Evolutionary conservation across 2,797 vertebrate genomes (phyloP).

Genomic region (Pagetopsis macropterus): DNA sequence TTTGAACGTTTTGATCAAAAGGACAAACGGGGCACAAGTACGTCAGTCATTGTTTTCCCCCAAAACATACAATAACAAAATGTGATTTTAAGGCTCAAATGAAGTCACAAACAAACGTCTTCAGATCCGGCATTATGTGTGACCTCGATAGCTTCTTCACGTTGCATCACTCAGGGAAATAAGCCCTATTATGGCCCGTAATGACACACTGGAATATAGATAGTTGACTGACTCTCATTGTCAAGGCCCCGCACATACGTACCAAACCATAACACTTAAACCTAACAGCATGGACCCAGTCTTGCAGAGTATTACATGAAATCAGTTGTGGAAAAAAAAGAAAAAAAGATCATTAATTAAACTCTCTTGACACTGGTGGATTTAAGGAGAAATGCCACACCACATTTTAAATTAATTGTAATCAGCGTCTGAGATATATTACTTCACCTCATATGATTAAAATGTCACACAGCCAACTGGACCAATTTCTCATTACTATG

Average conservation of each 20-base stretch:
- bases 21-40: slow-evolving; percentile 19
- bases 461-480: slow-evolving; percentile 23
- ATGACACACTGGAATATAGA: slow-evolving; percentile 9
- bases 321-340: slow-evolving; percentile 20
- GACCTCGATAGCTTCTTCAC: slow-evolving; percentile 20
- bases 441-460: slow-evolving; percentile 20
- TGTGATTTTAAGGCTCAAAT: neutral
- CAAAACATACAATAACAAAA: neutral
- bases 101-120: slow-evolving; percentile 3
- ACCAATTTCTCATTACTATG: slow-evolving; percentile 16
- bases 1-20: slow-evolving; percentile 22
- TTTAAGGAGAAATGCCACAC: slow-evolving; percentile 17
- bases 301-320: slow-evolving; percentile 7
- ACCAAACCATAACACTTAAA: slow-evolving; percentile 1
- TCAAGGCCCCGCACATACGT: slow-evolving; percentile 1
- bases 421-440: slow-evolving; percentile 32
- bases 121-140: slow-evolving; percentile 19
- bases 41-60: slow-evolving; percentile 22
- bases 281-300: neutral
- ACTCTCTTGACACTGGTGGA: slow-evolving; percentile 12
- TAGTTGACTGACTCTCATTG: slow-evolving; percentile 8
- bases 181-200: neutral
- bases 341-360: slow-evolving; percentile 11
- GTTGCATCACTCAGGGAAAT: neutral
- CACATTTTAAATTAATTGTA: slow-evolving; percentile 25